phyloP scores from a whole-genome alignment of 2,797 vertebrate species.

The Trachops cirrhosus region DNA sequence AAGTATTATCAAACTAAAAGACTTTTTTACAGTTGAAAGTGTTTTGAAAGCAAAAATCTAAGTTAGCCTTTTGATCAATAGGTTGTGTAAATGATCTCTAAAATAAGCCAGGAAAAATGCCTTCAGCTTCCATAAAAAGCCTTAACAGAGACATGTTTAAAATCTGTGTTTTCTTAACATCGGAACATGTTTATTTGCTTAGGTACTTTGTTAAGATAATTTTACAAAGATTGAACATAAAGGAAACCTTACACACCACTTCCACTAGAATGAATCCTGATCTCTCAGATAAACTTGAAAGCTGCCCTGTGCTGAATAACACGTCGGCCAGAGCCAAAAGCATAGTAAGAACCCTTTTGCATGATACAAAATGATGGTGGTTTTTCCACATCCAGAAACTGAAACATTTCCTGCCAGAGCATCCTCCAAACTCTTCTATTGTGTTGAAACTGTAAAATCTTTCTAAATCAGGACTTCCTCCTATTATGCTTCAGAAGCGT shows the following conservation, averaged over 20 bases:
- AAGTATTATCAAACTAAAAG: not conserved
- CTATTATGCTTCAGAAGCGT: conserved; percentile 93
- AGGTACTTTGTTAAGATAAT: not conserved
- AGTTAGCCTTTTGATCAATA: not conserved
- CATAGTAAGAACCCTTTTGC: conserved; percentile 11
- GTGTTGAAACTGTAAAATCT: conserved; percentile 92
- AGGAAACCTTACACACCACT: not conserved
- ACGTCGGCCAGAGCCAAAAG: not conserved
- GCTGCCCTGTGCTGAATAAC: not conserved
- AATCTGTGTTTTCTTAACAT: not conserved
- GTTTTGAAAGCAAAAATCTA: conserved; percentile 5
- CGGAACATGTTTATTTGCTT: not conserved
- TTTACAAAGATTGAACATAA: not conserved
- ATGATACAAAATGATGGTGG: conserved; percentile 67
- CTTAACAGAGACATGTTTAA: not conserved
- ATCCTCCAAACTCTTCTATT: conserved; percentile 88
- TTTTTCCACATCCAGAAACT: conserved; percentile 86
- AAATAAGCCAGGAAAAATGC: not conserved
- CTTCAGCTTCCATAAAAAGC: not conserved
- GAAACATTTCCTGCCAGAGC: conserved; percentile 87
- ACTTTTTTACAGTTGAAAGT: not conserved
- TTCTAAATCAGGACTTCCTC: conserved; percentile 98
- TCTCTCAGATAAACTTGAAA: conserved; percentile 47
- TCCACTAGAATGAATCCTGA: not conserved
- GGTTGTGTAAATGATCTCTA: not conserved